Percentiles rank a stretch among this genome's conserved stretches.
These are phyloP conservation scores for Magallana nippona DNA, from an alignment of 2,888 invertebrate genomes.

Conservation along the genomic window DNA sequence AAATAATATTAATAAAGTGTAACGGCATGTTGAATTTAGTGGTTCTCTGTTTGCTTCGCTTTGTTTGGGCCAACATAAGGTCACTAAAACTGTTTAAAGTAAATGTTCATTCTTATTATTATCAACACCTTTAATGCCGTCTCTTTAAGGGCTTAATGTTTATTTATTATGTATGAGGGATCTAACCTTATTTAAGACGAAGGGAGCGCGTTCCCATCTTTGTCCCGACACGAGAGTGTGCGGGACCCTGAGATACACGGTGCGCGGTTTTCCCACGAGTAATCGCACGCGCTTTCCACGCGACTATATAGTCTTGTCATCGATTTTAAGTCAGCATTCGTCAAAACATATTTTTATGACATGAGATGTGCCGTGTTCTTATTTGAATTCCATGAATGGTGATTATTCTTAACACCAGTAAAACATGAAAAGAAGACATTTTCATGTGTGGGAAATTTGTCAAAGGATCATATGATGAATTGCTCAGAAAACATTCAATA, in stretches of 20 bases:
- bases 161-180: conserved; percentile 24
- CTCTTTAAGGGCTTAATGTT: conserved; percentile 1
- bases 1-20: background rate
- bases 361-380: conserved; percentile 16
- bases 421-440: conserved; percentile 21
- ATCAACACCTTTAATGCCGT: background rate
- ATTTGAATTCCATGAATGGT: conserved; percentile 20
- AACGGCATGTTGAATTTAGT: background rate
- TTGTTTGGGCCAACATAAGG: background rate
- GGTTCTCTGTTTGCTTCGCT: background rate
- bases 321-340: conserved; percentile 24
- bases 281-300: conserved; percentile 28
- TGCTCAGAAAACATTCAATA: background rate
- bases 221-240: conserved; percentile 5
- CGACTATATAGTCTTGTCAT: conserved; percentile 10
- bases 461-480: background rate
- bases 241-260: conserved; percentile 14
- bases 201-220: conserved; percentile 1
- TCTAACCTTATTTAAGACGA: conserved; percentile 17
- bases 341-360: conserved; percentile 30
- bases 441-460: conserved; percentile 13
- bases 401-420: conserved; percentile 17
- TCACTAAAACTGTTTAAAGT: conserved; percentile 1
- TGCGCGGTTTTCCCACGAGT: conserved; percentile 31
- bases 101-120: background rate